These are phyloP conservation scores for Microcebus ravelobensis DNA, from an alignment of 2,113 vertebrate species.

Conservation along the genomic window DNA sequence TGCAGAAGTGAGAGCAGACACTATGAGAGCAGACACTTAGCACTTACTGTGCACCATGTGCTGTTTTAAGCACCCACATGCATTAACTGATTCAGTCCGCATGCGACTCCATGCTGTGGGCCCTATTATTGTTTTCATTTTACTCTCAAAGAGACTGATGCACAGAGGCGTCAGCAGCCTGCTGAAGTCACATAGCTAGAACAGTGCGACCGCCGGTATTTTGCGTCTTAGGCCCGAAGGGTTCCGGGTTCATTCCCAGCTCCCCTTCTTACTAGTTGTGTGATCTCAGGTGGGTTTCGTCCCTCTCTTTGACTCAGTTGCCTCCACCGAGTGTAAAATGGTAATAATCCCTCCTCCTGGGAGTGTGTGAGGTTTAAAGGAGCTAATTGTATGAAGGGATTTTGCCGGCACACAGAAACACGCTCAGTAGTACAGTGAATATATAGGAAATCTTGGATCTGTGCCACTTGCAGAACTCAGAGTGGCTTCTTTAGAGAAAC, in stretches of 20 bases:
- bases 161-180: neutral
- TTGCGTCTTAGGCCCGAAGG: fast-evolving
- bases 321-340: neutral
- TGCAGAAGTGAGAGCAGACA: neutral
- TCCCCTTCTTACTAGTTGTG: neutral
- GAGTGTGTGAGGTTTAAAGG: no score
- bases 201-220: no score
- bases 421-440: fast-evolving
- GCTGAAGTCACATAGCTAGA: neutral
- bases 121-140: neutral
- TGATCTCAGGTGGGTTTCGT: neutral
- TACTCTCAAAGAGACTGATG: neutral
- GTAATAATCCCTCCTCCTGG: neutral
- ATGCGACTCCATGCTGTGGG: fast-evolving
- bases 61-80: neutral
- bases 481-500: neutral
- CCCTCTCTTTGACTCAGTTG: neutral
- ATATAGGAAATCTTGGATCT: neutral
- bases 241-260: neutral
- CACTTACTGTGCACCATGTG: neutral
- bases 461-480: neutral
- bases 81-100: neutral
- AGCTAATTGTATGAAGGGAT: neutral
- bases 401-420: neutral
- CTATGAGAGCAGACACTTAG: neutral